These are phyloP conservation scores for Coreoperca whiteheadi DNA, from an alignment of 2,113 vertebrate species.

Conservation along the genomic window DNA sequence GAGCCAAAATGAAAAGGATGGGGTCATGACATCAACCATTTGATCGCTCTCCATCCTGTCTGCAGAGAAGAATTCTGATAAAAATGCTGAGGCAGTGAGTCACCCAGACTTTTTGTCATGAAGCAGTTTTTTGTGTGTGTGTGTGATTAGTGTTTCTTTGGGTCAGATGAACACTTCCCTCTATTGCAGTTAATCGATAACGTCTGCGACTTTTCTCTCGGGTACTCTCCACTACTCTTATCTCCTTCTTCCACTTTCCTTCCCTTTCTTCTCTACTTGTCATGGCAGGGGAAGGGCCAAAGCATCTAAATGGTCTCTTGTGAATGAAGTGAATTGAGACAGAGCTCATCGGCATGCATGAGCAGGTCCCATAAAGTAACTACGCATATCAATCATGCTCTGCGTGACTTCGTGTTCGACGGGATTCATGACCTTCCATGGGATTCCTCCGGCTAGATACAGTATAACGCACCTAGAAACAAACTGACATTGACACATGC, in stretches of 20 bases:
- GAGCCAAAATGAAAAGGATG: conserved; percentile 72
- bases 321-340: conserved; percentile 77
- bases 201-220: conserved; percentile 50
- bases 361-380: conserved; percentile 73
- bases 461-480: conserved; percentile 21
- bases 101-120: conserved; percentile 29
- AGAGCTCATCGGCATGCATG: conserved; percentile 77
- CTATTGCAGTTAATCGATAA: conserved; percentile 62
- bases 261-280: conserved; percentile 1
- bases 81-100: conserved; percentile 59
- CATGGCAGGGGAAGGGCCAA: conserved; percentile 44
- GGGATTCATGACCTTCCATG: conserved; percentile 69
- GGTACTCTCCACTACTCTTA: conserved; percentile 7
- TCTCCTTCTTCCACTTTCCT: conserved; percentile 2
- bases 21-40: conserved; percentile 69
- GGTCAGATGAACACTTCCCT: conserved; percentile 61
- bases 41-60: conserved; percentile 67
- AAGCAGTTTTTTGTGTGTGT: conserved; percentile 27
- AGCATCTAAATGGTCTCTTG: conserved; percentile 62
- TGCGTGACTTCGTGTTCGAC: conserved; percentile 49
- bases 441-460: conserved; percentile 63
- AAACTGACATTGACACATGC: conserved; percentile 8
- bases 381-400: conserved; percentile 73
- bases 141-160: conserved; percentile 52
- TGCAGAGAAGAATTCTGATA: conserved; percentile 59